phyloP scores from a whole-genome alignment of 2,888 invertebrate genomes.

The Epirrita christyi region DNA sequence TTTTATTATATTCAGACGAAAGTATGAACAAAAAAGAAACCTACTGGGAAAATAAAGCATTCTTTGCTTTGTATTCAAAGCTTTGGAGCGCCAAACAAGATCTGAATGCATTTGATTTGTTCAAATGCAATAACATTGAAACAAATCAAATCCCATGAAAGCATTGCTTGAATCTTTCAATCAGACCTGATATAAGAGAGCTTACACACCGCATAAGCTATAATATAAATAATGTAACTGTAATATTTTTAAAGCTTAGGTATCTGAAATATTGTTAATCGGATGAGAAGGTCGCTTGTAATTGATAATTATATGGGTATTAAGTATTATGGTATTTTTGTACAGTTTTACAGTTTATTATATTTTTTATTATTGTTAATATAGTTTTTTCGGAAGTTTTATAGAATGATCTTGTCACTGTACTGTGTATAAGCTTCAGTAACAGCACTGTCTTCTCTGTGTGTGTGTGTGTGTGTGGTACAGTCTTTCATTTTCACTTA shows the following conservation, averaged over 20 bases:
- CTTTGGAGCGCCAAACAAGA: constrained; percentile 20
- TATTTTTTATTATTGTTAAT: too few relatives aligned
- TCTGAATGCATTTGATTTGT: constrained; percentile 25
- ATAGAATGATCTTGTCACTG: too few relatives aligned
- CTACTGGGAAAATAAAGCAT: background rate
- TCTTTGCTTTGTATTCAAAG: constrained; percentile 27
- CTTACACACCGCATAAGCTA: constrained; percentile 17
- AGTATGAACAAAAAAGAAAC: background rate
- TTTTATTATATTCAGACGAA: background rate
- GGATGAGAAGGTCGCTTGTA: too few relatives aligned
- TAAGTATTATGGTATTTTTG: too few relatives aligned
- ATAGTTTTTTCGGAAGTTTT: too few relatives aligned
- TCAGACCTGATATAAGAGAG: constrained; percentile 25
- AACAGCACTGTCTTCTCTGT: too few relatives aligned
- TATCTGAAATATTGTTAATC: too few relatives aligned
- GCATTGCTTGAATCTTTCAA: constrained; percentile 38
- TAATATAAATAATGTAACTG: too few relatives aligned
- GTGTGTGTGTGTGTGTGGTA: background rate
- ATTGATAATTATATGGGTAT: too few relatives aligned
- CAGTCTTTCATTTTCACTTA: constrained; percentile 14
- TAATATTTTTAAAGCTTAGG: too few relatives aligned
- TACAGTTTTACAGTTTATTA: too few relatives aligned
- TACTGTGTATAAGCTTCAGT: too few relatives aligned
- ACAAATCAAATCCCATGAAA: constrained; percentile 44
- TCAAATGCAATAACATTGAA: constrained; percentile 39